Evolutionary conservation across 2,797 vertebrate genomes (phyloP).

Genomic region (Xerus rutilus): DNA sequence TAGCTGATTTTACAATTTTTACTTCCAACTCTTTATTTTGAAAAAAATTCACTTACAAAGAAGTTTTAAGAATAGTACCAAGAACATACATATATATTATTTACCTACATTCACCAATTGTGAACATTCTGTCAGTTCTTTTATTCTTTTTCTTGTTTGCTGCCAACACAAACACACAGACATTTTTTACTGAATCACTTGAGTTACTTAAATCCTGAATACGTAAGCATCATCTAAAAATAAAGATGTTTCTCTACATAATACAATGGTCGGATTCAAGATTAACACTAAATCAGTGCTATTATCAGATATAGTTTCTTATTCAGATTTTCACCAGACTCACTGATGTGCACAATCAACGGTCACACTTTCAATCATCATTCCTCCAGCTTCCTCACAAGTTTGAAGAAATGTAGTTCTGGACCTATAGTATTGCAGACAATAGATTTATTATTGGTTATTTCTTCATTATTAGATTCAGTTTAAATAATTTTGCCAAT

Average conservation of each 20-base stretch:
- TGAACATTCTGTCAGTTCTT: background rate
- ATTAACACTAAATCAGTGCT: background rate
- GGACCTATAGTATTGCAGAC: background rate
- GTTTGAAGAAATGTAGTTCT: background rate
- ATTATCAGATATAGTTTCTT: background rate
- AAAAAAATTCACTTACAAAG: slow-evolving; percentile 7
- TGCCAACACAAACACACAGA: background rate
- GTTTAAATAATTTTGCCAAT: background rate
- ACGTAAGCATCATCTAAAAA: background rate
- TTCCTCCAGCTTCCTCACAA: background rate
- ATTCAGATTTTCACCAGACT: background rate
- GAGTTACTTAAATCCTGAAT: background rate
- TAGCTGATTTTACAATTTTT: background rate
- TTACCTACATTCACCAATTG: background rate
- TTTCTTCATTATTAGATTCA: background rate
- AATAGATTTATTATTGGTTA: background rate
- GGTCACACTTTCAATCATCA: background rate
- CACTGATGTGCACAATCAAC: background rate
- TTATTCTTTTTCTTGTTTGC: slow-evolving; percentile 50
- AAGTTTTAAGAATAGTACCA: background rate
- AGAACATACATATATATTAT: background rate
- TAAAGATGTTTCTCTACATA: background rate
- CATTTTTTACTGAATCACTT: background rate
- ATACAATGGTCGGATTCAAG: background rate
- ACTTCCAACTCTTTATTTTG: background rate